A percentile compares a stretch with the other conserved stretches of the same genome.
Conservation (phyloP, 1,140 invertebrate species). For the Doryteuthis pealeii region DNA sequence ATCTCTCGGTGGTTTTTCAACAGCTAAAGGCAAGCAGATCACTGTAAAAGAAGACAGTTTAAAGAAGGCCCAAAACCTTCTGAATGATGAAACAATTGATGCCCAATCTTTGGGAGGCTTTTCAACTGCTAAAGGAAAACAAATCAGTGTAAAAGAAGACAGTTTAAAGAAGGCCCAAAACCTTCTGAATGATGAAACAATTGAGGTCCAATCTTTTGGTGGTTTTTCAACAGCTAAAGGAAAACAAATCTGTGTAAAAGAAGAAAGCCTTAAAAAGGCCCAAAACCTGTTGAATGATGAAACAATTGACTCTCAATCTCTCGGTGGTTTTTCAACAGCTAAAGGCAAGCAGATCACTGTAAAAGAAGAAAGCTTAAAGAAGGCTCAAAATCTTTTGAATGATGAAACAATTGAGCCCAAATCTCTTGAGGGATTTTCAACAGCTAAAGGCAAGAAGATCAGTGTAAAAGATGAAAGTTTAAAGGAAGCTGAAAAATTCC, state of each 20-base stretch:
- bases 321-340: neutral
- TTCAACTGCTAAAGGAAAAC: neutral
- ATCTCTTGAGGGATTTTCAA: neutral
- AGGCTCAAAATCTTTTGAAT: neutral
- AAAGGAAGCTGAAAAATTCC: neutral
- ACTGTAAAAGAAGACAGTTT: neutral
- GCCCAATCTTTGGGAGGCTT: neutral
- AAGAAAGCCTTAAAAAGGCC: neutral
- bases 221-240: neutral
- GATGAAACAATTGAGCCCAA: neutral
- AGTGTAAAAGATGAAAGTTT: neutral
- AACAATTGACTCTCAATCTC: too few species aligned
- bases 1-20: too few species aligned
- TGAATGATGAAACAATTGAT: neutral
- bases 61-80: neutral
- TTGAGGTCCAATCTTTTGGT: neutral
- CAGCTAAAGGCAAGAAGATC: neutral
- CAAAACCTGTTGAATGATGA: neutral
- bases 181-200: neutral
- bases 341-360: neutral
- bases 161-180: neutral
- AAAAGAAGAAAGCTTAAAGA: neutral
- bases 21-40: too few species aligned
- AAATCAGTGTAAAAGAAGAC: neutral
- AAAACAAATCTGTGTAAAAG: neutral